Evolutionary conservation across 2,797 vertebrate species (phyloP), one percentile per base, ranked within the genome.

Genomic region (Chloroceryle inda): DNA sequence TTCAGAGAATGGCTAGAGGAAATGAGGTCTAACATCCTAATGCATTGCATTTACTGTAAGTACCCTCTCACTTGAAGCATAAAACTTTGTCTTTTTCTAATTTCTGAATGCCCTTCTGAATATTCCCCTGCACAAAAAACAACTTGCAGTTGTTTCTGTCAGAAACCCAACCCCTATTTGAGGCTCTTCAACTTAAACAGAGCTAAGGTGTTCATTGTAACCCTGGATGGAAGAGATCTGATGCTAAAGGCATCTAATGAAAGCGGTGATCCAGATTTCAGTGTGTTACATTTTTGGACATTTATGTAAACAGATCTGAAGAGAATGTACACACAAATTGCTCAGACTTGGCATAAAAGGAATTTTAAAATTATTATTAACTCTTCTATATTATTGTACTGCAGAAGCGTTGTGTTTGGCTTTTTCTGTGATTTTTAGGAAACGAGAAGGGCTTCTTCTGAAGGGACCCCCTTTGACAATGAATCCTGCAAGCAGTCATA

Each of bases 1-100:
- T 98, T 97, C 91, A 96, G 95, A 96, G 95, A 97, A 95, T 94
- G 96, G 94, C 92, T 87, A 8, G 63, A 97, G 98, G 98, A 98
- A 98, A 97, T 97, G 96, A 97, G 94, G 72, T 87, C 29, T 61
- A 63, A 95, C 94, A 95, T 89, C 96, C 95, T 94, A 97, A 95
- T 92, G 82, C 90, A 94, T 58, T 35, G 59, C 73, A 79, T 92
- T 95, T 89, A 88, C 52, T 96, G 31, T 89, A 72, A 83, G 82
- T 89, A 88, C 42, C 22, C 11, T 80, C 71, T 67, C 69, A 35
- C 38, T 92, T 53, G 49, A 90, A 69, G 80, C 77, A 18, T 62
- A 85, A 87, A 92, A 56, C 40, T 82, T 80, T 53, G 75, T 33
- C 45, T 92, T 96, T 95, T 56, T 69, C 47, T 52, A 29, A 62